Conservation (phyloP, 2,797 vertebrate species). For the Macrochelys suwanniensis region DNA sequence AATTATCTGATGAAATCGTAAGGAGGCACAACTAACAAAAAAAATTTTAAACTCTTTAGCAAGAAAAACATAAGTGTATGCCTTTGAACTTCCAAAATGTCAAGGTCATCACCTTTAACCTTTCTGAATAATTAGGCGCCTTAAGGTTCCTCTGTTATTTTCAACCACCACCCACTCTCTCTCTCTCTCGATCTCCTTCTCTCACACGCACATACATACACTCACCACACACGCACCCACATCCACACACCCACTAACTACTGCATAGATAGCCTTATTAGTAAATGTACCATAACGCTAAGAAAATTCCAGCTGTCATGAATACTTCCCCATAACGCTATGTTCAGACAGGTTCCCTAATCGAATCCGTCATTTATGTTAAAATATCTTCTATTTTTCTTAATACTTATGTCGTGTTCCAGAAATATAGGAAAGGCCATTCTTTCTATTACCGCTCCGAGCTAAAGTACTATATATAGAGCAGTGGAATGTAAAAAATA, state of each 20-base stretch:
- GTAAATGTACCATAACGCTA: conserved; percentile 74
- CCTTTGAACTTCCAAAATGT: conserved; percentile 93
- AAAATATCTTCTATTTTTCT: background rate
- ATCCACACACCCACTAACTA: conserved; percentile 72
- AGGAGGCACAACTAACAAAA: conserved; percentile 57
- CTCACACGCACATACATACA: background rate
- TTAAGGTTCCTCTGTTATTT: conserved; percentile 88
- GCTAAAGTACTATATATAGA: background rate
- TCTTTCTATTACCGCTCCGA: background rate
- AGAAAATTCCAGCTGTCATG: conserved; percentile 77
- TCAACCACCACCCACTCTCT: conserved; percentile 82
- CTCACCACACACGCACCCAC: conserved; percentile 56
- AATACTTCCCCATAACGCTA: conserved; percentile 35
- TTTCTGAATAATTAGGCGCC: conserved; percentile 89
- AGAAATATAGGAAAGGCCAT: background rate
- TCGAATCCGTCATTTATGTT: background rate
- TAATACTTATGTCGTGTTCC: accelerated
- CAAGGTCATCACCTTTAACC: conserved; percentile 93
- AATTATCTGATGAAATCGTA: conserved; percentile 10
- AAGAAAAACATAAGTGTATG: conserved; percentile 84
- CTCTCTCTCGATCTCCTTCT: background rate
- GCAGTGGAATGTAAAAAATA: background rate
- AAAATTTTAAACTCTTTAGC: conserved; percentile 66
- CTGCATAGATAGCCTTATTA: conserved; percentile 71
- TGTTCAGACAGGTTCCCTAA: background rate